Conservation (phyloP, 2,888 invertebrate genomes). For the Yponomeuta sedellus region DNA sequence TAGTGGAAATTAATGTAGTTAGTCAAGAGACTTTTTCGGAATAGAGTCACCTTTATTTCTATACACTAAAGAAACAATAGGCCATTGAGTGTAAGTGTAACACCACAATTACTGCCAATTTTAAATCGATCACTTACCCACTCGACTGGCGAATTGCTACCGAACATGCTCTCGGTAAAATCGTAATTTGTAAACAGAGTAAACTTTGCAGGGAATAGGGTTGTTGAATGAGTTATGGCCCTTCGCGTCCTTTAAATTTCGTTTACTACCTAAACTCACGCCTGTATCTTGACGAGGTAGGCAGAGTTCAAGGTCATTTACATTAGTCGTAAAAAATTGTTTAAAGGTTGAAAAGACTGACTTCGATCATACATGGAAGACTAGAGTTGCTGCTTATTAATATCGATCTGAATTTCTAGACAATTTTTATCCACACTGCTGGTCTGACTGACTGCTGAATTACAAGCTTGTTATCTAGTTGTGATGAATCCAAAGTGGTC, state of each 20-base stretch:
- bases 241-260: background rate
- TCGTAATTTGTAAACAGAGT: background rate
- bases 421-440: too few species aligned
- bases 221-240: background rate
- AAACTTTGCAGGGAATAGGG: background rate
- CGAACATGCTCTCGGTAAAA: constrained; percentile 5
- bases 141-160: background rate
- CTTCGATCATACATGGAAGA: too few species aligned
- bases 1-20: background rate
- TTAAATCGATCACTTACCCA: background rate
- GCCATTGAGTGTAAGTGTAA: background rate
- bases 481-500: too few species aligned
- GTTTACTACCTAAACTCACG: background rate
- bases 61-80: background rate
- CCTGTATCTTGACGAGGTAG: too few species aligned
- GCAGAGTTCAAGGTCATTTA: too few species aligned
- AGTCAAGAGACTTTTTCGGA: background rate
- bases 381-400: too few species aligned
- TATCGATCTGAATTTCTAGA: too few species aligned
- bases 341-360: too few species aligned
- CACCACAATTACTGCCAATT: background rate
- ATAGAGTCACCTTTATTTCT: background rate
- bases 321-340: too few species aligned
- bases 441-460: too few species aligned
- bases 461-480: too few species aligned